Base-by-base conservation (phyloP, 1,140 invertebrate genomes). In the Drosophila gunungcola region DNA sequence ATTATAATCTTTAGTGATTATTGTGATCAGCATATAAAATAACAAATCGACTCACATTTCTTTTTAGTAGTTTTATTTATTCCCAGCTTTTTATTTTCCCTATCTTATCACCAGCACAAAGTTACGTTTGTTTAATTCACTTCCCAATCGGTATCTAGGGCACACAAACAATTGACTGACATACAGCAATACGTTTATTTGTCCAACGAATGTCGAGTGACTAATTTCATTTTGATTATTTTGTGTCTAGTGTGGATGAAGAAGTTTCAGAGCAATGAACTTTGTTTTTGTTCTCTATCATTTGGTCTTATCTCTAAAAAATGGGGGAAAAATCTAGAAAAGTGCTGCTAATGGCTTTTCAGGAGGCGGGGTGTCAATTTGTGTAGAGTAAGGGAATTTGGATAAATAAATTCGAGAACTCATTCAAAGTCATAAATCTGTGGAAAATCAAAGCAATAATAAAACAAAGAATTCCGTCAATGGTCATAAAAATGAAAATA, bases 191-290 rank as follows among this genome's bases (percentile, higher is more conserved):
- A 63, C 64, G 58, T 68, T 52, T 68, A 68, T 68, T 68, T 68
- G 60, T 43, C 60, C 60, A 43, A 43, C 58, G 36, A 68, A 64
- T 52, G 64, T 49, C 60, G 46, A 64, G 64, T 68, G 58, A 68
- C 64, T 68, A 68, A 68, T 68, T 68, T 68, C 61, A 65, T 65
- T 68, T 65, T 68, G 64, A 68, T 65, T 68, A 68, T 68, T 68
- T 68, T 65, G 38, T 68, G 64, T 68, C 64, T 36, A 68, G 64
- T 51, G 60, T 36, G 58, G n/a, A 41, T n/a, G 12, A 38, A 64
- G 38, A 64, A 43, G 10, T 36, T 21, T 10, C n/a, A 51, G 60
- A 65, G 64, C 64, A 68, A 52, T 68, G 64, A 68, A 68, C 64
- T 68, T 65, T 52, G 36, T 64, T 64, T 27, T 64, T 25, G 12